Evolutionary conservation across 2,113 vertebrate species (phyloP).

Genomic region (Bambusicola thoracicus): DNA sequence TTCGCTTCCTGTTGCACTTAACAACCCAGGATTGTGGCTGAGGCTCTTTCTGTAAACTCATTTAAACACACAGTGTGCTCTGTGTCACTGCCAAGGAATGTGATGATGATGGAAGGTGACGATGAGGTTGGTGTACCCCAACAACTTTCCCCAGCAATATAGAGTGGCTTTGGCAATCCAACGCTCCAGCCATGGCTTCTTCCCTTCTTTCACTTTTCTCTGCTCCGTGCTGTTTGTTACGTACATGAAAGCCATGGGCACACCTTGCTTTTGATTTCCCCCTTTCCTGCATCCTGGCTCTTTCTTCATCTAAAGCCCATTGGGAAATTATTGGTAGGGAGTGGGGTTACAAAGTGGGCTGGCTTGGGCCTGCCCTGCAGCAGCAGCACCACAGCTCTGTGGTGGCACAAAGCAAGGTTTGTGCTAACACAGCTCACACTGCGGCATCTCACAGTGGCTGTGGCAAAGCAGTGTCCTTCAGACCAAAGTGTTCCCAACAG

Average conservation of each 20-base stretch:
- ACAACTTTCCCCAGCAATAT: background rate
- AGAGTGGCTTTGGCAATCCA: background rate
- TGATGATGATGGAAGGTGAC: background rate
- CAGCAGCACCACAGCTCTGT: background rate
- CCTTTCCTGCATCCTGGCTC: background rate
- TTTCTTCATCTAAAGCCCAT: background rate
- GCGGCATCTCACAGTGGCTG: background rate
- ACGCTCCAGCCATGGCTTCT: background rate
- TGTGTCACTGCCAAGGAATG: background rate
- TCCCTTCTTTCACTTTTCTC: slow-evolving; percentile 52
- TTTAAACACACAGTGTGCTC: background rate
- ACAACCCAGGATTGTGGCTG: too few species aligned
- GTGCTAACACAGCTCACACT: accelerated
- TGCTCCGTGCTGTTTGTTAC: background rate
- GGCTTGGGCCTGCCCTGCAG: background rate
- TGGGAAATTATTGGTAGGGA: background rate
- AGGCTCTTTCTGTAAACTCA: background rate
- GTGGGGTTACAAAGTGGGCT: background rate
- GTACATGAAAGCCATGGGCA: background rate
- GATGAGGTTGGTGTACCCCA: background rate
- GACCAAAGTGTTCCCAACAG: background rate
- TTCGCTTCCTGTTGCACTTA: background rate
- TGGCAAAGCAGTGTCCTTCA: background rate
- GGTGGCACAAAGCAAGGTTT: background rate
- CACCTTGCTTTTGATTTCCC: background rate